Percentiles rank a stretch among this genome's conserved stretches.
Conservation (phyloP, 2,888 invertebrate genomes). For the Amblyjoppa proteus region DNA sequence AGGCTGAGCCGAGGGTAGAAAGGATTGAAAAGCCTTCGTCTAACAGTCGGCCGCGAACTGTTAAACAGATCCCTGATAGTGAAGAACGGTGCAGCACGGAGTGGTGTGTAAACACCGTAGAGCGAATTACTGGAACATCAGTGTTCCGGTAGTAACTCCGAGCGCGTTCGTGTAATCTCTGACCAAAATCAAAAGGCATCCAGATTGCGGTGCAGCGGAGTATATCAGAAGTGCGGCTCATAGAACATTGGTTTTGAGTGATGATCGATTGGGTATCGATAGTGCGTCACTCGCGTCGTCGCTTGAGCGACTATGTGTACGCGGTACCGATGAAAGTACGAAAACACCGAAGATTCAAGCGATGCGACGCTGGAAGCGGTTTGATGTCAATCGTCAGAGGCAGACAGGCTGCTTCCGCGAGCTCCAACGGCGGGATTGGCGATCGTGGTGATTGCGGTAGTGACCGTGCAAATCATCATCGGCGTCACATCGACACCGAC, state of each 20-base stretch:
- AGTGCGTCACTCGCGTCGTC: conserved; percentile 89
- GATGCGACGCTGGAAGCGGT: conserved; percentile 68
- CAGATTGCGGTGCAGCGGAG: not conserved
- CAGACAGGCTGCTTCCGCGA: conserved; percentile 25
- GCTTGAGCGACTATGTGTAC: conserved; percentile 90
- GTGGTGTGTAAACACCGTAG: not conserved
- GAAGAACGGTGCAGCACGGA: not conserved
- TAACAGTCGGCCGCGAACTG: conserved; percentile 3
- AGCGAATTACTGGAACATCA: not conserved
- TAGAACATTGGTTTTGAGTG: conserved; percentile 46
- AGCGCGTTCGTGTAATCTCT: not conserved
- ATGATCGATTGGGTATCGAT: conserved; percentile 94
- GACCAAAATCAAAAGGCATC: not conserved
- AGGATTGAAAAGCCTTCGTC: conserved; percentile 34
- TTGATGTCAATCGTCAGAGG: conserved; percentile 35
- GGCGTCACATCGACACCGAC: conserved; percentile 35
- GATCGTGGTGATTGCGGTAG: conserved; percentile 37
- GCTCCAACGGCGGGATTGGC: conserved; percentile 20
- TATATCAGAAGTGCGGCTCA: not conserved
- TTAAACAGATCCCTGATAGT: not conserved
- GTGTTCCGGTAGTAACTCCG: not conserved
- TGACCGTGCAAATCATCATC: conserved; percentile 47
- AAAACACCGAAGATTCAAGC: conserved; percentile 86
- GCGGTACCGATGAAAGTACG: conserved; percentile 89
- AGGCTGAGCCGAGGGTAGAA: conserved; percentile 47